A percentile compares a stretch with the other conserved stretches of the same genome.
Evolutionary conservation across 2,113 vertebrate genomes (phyloP).

Genomic region (Etheostoma cragini): DNA sequence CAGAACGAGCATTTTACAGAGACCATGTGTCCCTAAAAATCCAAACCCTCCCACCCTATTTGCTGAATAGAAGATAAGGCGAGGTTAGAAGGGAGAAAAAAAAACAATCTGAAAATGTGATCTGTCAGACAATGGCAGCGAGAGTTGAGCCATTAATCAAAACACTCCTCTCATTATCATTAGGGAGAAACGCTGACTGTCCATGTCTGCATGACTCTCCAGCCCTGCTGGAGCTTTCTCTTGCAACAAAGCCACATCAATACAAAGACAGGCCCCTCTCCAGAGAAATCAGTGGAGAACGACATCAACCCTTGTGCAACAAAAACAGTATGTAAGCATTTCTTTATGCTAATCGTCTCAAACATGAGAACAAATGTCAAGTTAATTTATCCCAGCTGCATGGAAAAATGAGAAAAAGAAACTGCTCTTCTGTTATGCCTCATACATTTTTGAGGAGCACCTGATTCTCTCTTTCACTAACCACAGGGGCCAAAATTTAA

Average conservation of each 20-base stretch:
- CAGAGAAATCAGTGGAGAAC: slow-evolving; percentile 61
- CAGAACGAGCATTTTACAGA: slow-evolving; percentile 47
- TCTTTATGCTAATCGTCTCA: slow-evolving; percentile 64
- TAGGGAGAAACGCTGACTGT: slow-evolving; percentile 76
- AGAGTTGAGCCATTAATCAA: slow-evolving; percentile 78
- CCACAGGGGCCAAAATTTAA: not conserved
- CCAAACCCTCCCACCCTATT: slow-evolving; percentile 59
- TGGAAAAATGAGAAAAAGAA: slow-evolving; percentile 8
- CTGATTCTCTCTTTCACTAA: slow-evolving; percentile 37
- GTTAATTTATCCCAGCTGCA: slow-evolving; percentile 57
- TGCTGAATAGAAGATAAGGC: slow-evolving; percentile 44
- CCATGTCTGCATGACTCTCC: slow-evolving; percentile 50
- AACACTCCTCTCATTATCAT: slow-evolving; percentile 73
- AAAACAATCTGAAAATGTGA: slow-evolving; percentile 70
- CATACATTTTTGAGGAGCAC: slow-evolving; percentile 37
- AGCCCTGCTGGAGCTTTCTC: slow-evolving; percentile 55
- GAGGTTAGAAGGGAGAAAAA: slow-evolving; percentile 44
- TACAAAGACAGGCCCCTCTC: slow-evolving; percentile 54
- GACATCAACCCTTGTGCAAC: slow-evolving; percentile 36
- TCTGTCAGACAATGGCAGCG: slow-evolving; percentile 61
- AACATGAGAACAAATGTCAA: slow-evolving; percentile 64
- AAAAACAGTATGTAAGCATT: slow-evolving; percentile 66
- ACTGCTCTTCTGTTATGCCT: slow-evolving; percentile 11
- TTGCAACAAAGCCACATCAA: slow-evolving; percentile 42
- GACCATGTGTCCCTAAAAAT: slow-evolving; percentile 49